A percentile compares a stretch with the other conserved stretches of the same genome.
Conservation (phyloP, 2,797 vertebrate genomes). For the Pipistrellus pipistrellus region DNA sequence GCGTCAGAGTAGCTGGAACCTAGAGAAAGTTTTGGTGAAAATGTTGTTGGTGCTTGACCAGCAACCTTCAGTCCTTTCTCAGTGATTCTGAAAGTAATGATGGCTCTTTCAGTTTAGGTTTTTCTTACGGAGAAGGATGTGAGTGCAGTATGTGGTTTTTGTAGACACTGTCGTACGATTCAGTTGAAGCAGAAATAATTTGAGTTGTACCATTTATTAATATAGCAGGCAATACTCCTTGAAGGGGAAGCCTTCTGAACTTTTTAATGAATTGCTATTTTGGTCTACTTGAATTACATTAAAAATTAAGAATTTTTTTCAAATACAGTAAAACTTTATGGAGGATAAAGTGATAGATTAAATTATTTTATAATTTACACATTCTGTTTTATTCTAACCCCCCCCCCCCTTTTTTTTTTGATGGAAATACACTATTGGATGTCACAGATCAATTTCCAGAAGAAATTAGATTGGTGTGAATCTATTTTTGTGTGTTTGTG, state of each 20-base stretch:
- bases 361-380: slow-evolving; percentile 40
- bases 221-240: background rate
- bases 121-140: background rate
- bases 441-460: slow-evolving; percentile 8
- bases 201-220: slow-evolving; percentile 22
- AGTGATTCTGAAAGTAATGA: slow-evolving; percentile 61
- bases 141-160: slow-evolving; percentile 38
- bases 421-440: slow-evolving; percentile 38
- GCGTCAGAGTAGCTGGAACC: slow-evolving; percentile 78
- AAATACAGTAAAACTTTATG: slow-evolving; percentile 37
- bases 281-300: background rate
- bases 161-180: slow-evolving; percentile 13
- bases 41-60: slow-evolving; percentile 61
- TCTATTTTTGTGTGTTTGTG: background rate
- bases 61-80: slow-evolving; percentile 75
- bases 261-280: slow-evolving; percentile 67
- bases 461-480: slow-evolving; percentile 31
- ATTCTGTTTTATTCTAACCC: background rate
- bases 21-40: slow-evolving; percentile 75
- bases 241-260: slow-evolving; percentile 29
- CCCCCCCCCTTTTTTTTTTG: background rate
- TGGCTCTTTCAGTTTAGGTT: slow-evolving; percentile 55
- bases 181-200: slow-evolving; percentile 47
- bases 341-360: slow-evolving; percentile 36
- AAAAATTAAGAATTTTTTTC: slow-evolving; percentile 67